These are phyloP conservation scores for Chrysina gloriosa DNA, from an alignment of 2,888 invertebrate genomes.

Conservation along the genomic window DNA sequence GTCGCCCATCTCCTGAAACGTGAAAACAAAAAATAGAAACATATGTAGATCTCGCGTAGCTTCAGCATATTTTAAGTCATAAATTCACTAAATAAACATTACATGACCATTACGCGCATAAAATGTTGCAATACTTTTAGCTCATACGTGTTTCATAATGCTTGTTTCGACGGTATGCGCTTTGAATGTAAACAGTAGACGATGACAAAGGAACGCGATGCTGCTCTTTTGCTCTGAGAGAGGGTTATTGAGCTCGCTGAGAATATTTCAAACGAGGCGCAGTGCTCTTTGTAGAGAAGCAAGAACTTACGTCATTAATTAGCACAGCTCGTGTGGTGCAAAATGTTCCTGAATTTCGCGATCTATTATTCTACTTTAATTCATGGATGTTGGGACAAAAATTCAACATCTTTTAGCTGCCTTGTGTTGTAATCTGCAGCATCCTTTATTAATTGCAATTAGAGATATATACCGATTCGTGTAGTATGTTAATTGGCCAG, in stretches of 20 bases:
- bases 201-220: neutral
- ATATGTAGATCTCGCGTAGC: too few species aligned
- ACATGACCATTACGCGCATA: too few species aligned
- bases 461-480: too few species aligned
- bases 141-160: too few species aligned
- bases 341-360: neutral
- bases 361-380: slow-evolving; percentile 4
- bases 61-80: too few species aligned
- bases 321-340: neutral
- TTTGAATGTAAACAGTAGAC: slow-evolving; percentile 6
- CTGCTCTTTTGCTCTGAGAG: slow-evolving; percentile 6
- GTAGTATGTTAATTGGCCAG: too few species aligned
- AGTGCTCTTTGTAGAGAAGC: too few species aligned
- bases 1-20: too few species aligned
- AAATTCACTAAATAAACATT: too few species aligned
- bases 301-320: neutral
- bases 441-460: too few species aligned
- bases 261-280: neutral
- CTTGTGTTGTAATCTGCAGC: neutral
- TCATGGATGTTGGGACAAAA: neutral
- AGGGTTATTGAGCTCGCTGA: neutral
- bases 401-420: neutral
- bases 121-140: too few species aligned
- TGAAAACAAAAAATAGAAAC: too few species aligned
- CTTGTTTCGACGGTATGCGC: neutral